Evolutionary conservation across 2,113 vertebrate species (phyloP).

Genomic region (Nyctibius bracteatus): DNA sequence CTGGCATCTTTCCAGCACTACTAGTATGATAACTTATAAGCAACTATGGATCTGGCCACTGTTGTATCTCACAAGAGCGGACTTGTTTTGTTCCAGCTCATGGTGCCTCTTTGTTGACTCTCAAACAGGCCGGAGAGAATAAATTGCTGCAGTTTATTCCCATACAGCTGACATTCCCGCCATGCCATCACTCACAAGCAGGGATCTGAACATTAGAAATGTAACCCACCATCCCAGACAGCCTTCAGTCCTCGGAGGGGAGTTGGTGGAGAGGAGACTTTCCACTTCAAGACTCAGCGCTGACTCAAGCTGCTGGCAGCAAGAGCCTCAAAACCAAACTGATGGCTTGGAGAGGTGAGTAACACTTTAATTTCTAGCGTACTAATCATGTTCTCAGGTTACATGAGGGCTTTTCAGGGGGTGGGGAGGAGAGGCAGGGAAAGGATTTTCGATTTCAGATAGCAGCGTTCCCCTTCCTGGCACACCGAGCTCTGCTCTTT

Average conservation of each 20-base stretch:
- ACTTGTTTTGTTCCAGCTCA: not conserved
- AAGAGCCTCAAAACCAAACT: not conserved
- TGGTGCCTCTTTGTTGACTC: not conserved
- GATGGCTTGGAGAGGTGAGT: slow-evolving; percentile 52
- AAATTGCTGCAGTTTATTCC: slow-evolving; percentile 53
- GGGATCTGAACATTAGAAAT: slow-evolving; percentile 40
- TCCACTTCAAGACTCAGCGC: not conserved
- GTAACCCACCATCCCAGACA: slow-evolving; percentile 59
- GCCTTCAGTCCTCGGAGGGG: not conserved
- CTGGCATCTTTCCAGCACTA: not conserved
- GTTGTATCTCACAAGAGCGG: not conserved
- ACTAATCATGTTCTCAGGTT: not conserved
- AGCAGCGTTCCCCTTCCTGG: not conserved
- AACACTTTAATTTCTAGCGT: slow-evolving; percentile 41
- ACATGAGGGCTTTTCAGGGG: not conserved
- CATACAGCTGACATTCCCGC: slow-evolving; percentile 67
- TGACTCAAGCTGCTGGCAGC: not conserved
- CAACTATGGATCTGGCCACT: not conserved
- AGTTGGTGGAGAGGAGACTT: slow-evolving; percentile 21
- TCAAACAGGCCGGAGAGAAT: slow-evolving; percentile 18
- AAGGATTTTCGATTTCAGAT: not conserved
- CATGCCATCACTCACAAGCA: slow-evolving; percentile 58
- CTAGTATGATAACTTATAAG: not conserved
- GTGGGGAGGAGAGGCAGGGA: not conserved
- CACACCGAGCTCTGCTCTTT: not conserved